These are phyloP conservation scores for Tetramorium bicarinatum DNA, from an alignment of 2,888 invertebrate species.

Conservation along the genomic window DNA sequence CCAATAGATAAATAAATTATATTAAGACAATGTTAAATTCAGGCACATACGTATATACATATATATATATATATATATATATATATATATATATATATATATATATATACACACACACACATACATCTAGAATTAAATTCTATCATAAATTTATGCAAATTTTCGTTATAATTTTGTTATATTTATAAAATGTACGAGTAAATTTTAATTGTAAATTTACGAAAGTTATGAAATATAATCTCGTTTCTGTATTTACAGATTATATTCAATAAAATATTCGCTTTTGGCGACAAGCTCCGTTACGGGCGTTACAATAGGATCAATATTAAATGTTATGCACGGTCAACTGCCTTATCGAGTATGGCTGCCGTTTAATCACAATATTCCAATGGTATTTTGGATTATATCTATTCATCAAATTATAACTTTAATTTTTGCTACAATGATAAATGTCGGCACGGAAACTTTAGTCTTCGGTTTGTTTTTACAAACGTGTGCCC, in stretches of 20 bases:
- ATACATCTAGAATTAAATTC: not conserved
- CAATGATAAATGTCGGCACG: slow-evolving; percentile 67
- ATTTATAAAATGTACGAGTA: not conserved
- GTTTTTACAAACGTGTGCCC: slow-evolving; percentile 71
- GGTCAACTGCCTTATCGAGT: slow-evolving; percentile 17
- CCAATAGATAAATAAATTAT: no score
- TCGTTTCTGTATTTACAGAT: not conserved
- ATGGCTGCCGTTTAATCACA: slow-evolving; percentile 14
- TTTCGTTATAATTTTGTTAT: no score
- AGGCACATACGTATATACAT: no score
- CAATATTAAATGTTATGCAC: not conserved
- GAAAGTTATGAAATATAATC: not conserved
- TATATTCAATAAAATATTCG: slow-evolving; percentile 11
- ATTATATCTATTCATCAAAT: slow-evolving; percentile 10
- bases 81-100: no score
- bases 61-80: no score
- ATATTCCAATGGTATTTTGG: not conserved
- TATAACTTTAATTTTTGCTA: not conserved
- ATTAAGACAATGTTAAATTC: no score
- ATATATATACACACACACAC: no score
- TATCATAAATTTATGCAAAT: not conserved
- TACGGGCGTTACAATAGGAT: slow-evolving; percentile 2
- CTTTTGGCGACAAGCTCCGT: not conserved
- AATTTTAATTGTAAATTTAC: not conserved
- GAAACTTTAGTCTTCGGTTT: slow-evolving; percentile 73